Conservation (phyloP, 1,140 invertebrate species). For the Oedothorax gibbosus region DNA sequence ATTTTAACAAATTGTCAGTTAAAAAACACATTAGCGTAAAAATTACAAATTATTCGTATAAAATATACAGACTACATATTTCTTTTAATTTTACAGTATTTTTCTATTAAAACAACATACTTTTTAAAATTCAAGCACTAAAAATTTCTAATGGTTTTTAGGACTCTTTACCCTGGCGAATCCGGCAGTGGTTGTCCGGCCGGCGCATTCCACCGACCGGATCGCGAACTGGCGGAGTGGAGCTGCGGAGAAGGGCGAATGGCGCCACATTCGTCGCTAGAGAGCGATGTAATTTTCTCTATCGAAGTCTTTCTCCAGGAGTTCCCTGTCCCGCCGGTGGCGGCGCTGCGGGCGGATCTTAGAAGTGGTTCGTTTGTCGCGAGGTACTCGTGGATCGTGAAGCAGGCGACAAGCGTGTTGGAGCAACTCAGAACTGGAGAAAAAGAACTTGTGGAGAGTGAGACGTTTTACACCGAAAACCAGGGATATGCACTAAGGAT, state of each 20-base stretch:
- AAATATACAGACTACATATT: no score
- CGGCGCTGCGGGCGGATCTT: slow-evolving; percentile 1
- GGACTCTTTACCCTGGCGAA: slow-evolving; percentile 8
- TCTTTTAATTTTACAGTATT: no score
- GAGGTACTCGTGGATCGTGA: slow-evolving; percentile 46
- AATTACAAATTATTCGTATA: no score
- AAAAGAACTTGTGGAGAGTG: slow-evolving; percentile 33
- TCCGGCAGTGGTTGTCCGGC: slow-evolving; percentile 40
- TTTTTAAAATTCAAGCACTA: no score
- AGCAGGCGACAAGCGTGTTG: not conserved
- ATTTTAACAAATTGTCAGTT: no score
- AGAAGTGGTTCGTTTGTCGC: slow-evolving; percentile 7
- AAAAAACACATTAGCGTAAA: no score
- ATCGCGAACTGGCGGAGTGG: slow-evolving; percentile 53
- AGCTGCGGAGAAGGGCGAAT: slow-evolving; percentile 58
- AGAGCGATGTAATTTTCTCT: not conserved
- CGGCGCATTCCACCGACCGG: slow-evolving; percentile 46
- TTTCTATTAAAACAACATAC: no score
- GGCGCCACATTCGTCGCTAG: slow-evolving; percentile 33
- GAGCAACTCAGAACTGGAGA: slow-evolving; percentile 5
- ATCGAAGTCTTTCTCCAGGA: slow-evolving; percentile 51
- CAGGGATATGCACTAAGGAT: slow-evolving; percentile 51
- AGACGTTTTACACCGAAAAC: slow-evolving; percentile 39
- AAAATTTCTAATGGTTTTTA: no score
- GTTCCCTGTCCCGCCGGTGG: slow-evolving; percentile 5